Evolutionary conservation across 2,797 vertebrate species (phyloP).

Genomic region (Brotula barbata): DNA sequence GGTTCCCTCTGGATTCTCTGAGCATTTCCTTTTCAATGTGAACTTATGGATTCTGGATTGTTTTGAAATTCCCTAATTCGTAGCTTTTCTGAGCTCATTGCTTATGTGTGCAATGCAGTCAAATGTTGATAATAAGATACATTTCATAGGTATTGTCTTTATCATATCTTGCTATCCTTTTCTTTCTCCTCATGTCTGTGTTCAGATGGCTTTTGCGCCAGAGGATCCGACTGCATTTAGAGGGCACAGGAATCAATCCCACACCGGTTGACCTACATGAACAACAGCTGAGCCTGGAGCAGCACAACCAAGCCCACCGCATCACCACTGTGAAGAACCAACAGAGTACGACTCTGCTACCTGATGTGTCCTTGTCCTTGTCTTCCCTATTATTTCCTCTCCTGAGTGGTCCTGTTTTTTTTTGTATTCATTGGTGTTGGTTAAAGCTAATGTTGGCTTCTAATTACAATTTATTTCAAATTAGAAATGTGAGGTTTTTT

Average conservation of each 20-base stretch:
- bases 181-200: neutral
- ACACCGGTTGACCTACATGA: conserved; percentile 93
- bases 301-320: conserved; percentile 90
- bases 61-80: too few species aligned
- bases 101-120: too few species aligned
- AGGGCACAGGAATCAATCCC: conserved; percentile 94
- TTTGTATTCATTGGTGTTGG: neutral
- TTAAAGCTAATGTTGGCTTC: neutral
- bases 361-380: neutral
- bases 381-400: neutral
- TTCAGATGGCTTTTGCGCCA: conserved; percentile 96
- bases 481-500: neutral
- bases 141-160: too few species aligned
- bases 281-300: conserved; percentile 92
- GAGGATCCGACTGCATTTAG: conserved; percentile 89
- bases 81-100: too few species aligned
- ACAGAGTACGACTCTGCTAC: conserved; percentile 56
- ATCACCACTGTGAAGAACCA: conserved; percentile 63
- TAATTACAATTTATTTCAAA: neutral
- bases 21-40: too few species aligned
- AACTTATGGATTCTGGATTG: too few species aligned
- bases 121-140: too few species aligned
- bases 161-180: neutral
- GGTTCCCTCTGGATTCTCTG: too few species aligned
- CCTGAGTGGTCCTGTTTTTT: neutral